Base-by-base conservation (phyloP, 2,888 invertebrate species). In the Stramonita haemastoma region DNA sequence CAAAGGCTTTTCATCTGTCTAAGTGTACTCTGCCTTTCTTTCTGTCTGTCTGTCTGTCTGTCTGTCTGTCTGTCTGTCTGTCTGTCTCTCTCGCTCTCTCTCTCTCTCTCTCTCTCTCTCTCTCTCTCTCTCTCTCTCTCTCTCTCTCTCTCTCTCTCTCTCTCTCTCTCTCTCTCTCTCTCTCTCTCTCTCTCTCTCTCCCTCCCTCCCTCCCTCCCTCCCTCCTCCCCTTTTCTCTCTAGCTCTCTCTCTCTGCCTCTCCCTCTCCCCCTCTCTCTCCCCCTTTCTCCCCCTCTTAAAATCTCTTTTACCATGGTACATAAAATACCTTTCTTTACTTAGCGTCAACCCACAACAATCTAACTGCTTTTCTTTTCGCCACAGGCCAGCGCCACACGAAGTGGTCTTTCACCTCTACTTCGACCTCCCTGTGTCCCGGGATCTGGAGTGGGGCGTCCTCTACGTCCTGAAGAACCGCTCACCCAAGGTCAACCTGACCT, bases 401-500 rank as follows among this genome's bases (percentile, higher is more conserved):
- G 89, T 90, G 26, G 66, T 77, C 6, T 90, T 90, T 85, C 46
- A 26, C n/a, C 70, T 90, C 17, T 83, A 84, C 22, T 90, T 90
- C 84, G 87, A 90, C 70, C 36, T 89, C 36, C 89, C 34, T 46
- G 46, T 46, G 46, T 46, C 4, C 1, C 6, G 1, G 60, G 15
- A 15, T 22, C 1, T 60, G 60, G 22, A 60, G 60, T 60, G 60
- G 2, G 60, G 66, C 8, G 46, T 90, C 15, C 32, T 83, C 77
- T 84, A 87, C 66, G 86, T 90, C 60, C 81, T 90, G 13, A 79
- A 56, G 34, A 89, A 73, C 85, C 73, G 73, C 60, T 89, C 90
- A 0, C 90, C 90, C 29, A 89, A 85, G 89, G 89, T 89, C 85
- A 85, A 89, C 84, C 73, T 89, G 85, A 85, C 70, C 73, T n/a